Conservation (phyloP, 2,797 vertebrate species). For the Ceryle rudis region DNA sequence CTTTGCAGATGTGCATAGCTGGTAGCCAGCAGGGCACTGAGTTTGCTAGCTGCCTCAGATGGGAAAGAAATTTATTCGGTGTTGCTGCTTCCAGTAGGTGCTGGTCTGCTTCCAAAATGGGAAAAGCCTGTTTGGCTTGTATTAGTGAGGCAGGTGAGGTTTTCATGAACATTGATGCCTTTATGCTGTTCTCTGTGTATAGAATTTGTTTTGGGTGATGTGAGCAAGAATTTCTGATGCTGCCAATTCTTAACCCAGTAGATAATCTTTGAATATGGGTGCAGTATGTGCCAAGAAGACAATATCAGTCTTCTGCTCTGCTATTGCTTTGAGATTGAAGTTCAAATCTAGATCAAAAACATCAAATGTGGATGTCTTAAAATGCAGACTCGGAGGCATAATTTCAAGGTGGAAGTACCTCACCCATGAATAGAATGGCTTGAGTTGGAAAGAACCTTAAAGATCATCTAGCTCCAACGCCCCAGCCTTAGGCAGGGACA, state of each 20-base stretch:
- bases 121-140: background rate
- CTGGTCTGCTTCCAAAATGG: background rate
- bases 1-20: background rate
- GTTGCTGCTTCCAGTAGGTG: background rate
- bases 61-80: background rate
- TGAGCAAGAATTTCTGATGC: background rate
- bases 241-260: background rate
- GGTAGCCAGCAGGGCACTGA: background rate
- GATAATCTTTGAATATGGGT: background rate
- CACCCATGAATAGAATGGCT: background rate
- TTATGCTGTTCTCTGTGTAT: background rate
- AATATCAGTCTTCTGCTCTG: background rate
- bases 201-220: background rate
- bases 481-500: background rate
- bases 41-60: background rate
- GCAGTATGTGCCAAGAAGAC: background rate
- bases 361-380: background rate
- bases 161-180: background rate
- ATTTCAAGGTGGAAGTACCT: background rate
- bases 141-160: background rate
- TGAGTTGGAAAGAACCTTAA: background rate
- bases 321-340: background rate
- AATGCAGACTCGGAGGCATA: background rate
- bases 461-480: background rate
- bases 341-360: background rate